These are phyloP conservation scores for Sylvietta virens DNA, from an alignment of 2,113 vertebrate genomes.

Conservation along the genomic window DNA sequence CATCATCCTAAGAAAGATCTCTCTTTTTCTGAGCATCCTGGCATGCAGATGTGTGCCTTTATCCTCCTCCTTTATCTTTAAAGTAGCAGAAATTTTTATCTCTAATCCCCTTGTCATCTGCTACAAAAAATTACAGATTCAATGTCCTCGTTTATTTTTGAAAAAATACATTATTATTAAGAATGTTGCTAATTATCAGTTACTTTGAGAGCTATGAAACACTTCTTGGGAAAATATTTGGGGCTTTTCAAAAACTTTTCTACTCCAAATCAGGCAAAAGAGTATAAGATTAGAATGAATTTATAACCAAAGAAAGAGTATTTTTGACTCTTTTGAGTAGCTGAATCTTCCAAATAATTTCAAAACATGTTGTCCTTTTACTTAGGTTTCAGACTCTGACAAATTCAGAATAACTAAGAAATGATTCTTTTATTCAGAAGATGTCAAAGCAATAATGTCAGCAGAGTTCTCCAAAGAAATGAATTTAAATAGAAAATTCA, in stretches of 20 bases:
- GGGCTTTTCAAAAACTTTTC: neutral
- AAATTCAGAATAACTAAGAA: neutral
- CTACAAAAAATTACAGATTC: neutral
- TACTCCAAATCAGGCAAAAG: neutral
- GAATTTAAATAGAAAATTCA: neutral
- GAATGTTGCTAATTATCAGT: neutral
- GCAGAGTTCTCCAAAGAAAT: neutral
- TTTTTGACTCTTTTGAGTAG: neutral
- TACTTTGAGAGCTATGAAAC: neutral
- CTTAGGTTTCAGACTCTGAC: neutral
- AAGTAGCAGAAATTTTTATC: neutral
- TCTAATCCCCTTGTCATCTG: neutral
- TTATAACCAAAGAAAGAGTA: neutral
- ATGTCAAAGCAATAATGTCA: slow-evolving; percentile 23
- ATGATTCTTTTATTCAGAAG: neutral
- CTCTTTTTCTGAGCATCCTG: neutral
- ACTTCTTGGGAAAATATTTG: neutral
- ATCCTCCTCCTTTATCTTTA: neutral
- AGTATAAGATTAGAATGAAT: neutral
- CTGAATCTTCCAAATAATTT: neutral
- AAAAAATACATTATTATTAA: neutral
- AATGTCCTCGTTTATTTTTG: neutral
- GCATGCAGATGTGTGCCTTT: neutral
- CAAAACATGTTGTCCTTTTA: neutral
- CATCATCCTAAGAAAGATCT: neutral